Evolutionary conservation across 2,888 invertebrate species (phyloP), one percentile per base, ranked within the genome.

Genomic region (Eupithecia inturbata): DNA sequence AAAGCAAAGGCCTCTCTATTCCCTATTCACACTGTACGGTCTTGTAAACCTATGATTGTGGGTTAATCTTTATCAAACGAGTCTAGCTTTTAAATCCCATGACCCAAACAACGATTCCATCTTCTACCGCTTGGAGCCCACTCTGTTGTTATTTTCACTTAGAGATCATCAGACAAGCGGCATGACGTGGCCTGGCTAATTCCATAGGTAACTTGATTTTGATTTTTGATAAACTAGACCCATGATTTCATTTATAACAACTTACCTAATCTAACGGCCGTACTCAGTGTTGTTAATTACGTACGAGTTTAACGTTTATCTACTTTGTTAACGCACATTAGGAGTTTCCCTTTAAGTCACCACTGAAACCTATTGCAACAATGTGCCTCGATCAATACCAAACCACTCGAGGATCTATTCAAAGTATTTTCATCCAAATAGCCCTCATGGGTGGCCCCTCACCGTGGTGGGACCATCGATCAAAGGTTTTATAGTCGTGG

Each of bases 401-500:
- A 45, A 53, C 53, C 57, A 57, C 26, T 14, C 22, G 26, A 57
- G 57, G 26, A 26, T 22, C 10, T 26, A 72, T 67, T 10, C 22
- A 28, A 60, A 12, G 63, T 68, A 71, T 64, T 70, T 67, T 63
- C 62, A 72, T 36, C 53, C 14, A 26, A 28, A 26, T 45, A 45
- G 57, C 60, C 74, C 28, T 71, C 68, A 60, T 77, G 76, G 77
- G 79, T 76, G 79, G 78, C 66, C 57, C 74, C n/a, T n/a, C 64
- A 66, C 14, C 62, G 66, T 76, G 74, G 78, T 74, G 73, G 79
- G 77, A 60, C 75, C 45, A 62, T 75, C 49, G 19, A 49, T 67
- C 63, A 70, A 68, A 66, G 33, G 67, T 72, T 72, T 72, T 71
- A 78, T 63, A 73, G 71, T 72, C 26, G 5, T 36, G 14, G 12